Base-by-base conservation (phyloP, 2,888 invertebrate species). In the Emmelina monodactyla region DNA sequence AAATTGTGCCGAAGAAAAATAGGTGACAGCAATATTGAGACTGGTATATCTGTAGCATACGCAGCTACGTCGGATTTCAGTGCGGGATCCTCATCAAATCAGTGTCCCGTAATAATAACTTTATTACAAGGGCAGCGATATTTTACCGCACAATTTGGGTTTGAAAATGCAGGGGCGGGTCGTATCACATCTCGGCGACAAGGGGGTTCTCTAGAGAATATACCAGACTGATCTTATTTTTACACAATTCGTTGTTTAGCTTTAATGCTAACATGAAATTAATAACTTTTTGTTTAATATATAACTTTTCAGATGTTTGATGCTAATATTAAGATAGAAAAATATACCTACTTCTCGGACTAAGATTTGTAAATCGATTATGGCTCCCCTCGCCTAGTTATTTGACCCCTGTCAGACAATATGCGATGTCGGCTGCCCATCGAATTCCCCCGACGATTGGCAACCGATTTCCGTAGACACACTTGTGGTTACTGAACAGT, bases 401-500 rank as follows among this genome's bases (percentile, higher is more conserved):
- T 61, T 69, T 66, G 62, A 69, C 68, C 69, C 65, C 63, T 63
- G 68, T 64, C 63, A 62, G 68, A 64, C 69, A 62, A 60, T 53
- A 50, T 55, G 61, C 56, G 58, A 66, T 47, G 48, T 56, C 53
- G 55, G 51, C 42, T 51, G 55, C 52, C 54, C 57, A 67, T 69
- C 64, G 61, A 50, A 55, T 51, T 60, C 62, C 69, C 66, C 64
- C 56, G 28, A 46, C 49, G 43, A 64, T 67, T 65, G 62, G 66
- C 61, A 67, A 65, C 65, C 61, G 60, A 58, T 49, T 49, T 50
- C 52, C 50, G 50, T 55, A 53, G 49, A 49, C 50, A 43, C 53
- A 53, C 49, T 61, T 64, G 64, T 55, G 66, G 63, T 63, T 62
- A 62, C 58, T 58, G 55, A 61, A 53, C 62, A 56, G 64, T 65